These are phyloP conservation scores for Bradypus variegatus DNA, from an alignment of 2,797 vertebrate species.

Conservation along the genomic window DNA sequence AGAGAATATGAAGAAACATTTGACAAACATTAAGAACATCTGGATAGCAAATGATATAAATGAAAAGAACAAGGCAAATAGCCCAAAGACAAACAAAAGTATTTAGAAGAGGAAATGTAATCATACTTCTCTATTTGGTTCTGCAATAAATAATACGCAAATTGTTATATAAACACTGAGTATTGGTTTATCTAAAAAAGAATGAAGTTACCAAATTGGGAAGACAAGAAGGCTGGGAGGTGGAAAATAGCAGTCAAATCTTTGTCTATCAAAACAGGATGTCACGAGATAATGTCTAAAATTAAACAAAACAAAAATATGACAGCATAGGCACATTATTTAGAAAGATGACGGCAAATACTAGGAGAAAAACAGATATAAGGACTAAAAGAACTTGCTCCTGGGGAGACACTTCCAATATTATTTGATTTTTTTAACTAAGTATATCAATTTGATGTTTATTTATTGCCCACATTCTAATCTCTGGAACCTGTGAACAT, in stretches of 20 bases:
- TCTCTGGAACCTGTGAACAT: not conserved
- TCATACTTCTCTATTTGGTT: not conserved
- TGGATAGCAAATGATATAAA: not conserved
- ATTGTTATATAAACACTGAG: not conserved
- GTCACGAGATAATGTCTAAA: not conserved
- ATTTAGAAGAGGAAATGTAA: not conserved
- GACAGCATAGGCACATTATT: not conserved
- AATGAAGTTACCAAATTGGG: not conserved
- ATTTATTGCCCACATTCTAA: not conserved
- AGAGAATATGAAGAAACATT: not conserved
- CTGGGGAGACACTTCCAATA: not conserved
- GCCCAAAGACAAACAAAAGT: not conserved
- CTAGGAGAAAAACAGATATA: not conserved
- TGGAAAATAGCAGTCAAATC: not conserved
- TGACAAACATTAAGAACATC: not conserved
- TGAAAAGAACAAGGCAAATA: not conserved
- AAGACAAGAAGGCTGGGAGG: not conserved
- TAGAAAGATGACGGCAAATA: constrained; percentile 4
- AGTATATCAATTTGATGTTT: not conserved
- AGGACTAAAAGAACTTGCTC: not conserved
- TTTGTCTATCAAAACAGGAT: not conserved
- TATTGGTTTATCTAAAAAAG: not conserved
- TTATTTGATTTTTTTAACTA: not conserved
- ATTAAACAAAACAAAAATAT: not conserved
- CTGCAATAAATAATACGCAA: not conserved